Conservation (phyloP, 2,113 vertebrate genomes). For the Pavo muticus region DNA sequence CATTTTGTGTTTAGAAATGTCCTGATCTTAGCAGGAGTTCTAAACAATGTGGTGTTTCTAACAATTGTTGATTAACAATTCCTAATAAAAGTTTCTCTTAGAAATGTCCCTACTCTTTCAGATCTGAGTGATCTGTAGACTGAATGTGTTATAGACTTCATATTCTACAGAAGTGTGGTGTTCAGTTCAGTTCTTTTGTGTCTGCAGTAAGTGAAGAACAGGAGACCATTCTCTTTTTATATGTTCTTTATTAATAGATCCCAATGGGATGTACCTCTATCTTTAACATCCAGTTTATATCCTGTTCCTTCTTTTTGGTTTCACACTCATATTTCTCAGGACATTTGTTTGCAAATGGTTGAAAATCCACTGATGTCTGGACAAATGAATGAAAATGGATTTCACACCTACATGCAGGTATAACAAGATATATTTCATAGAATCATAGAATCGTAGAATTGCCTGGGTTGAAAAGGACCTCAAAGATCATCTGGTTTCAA, state of each 20-base stretch:
- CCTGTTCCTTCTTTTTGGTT: not conserved
- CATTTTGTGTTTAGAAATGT: not conserved
- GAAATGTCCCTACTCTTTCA: not conserved
- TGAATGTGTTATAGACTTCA: not conserved
- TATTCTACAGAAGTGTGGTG: not conserved
- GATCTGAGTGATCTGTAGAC: not conserved
- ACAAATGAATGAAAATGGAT: not conserved
- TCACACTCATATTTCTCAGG: not conserved
- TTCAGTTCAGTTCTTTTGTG: not conserved
- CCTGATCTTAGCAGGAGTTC: not conserved
- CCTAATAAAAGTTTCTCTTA: not conserved
- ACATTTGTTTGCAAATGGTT: not conserved
- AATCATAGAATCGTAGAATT: no score
- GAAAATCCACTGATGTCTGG: not conserved
- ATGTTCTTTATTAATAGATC: not conserved
- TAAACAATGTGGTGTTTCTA: not conserved
- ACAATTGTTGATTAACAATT: not conserved
- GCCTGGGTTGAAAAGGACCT: no score
- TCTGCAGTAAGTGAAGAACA: not conserved
- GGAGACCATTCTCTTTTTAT: not conserved
- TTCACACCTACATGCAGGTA: not conserved
- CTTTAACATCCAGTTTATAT: not conserved
- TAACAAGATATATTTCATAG: not conserved
- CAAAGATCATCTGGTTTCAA: no score
- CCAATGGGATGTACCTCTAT: not conserved